These are phyloP conservation scores for Drosophila aldrichi DNA, from an alignment of 2,888 invertebrate genomes.

Conservation along the genomic window DNA sequence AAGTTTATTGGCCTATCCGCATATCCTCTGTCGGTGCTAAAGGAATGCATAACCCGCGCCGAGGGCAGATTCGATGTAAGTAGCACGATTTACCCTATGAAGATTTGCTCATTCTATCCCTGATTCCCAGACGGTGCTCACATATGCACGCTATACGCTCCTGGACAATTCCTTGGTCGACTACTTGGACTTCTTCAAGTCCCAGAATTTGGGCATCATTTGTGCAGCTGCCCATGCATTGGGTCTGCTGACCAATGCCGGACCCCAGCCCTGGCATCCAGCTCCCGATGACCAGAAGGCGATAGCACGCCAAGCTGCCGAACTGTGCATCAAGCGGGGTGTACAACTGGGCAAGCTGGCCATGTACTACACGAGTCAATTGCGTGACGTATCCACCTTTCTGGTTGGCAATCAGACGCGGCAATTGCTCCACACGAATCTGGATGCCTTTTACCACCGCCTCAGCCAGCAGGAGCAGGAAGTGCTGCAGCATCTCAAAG, in stretches of 20 bases:
- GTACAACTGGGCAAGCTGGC: constrained; percentile 91
- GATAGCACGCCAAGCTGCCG: constrained; percentile 86
- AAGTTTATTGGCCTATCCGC: constrained; percentile 94
- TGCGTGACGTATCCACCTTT: constrained; percentile 89
- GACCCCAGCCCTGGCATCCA: constrained; percentile 93
- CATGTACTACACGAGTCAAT: constrained; percentile 88
- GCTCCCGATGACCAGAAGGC: constrained; percentile 87
- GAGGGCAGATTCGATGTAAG: constrained; percentile 84
- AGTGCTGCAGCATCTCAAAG: constrained; percentile 88
- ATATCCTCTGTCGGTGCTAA: constrained; percentile 92
- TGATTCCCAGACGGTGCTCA: constrained; percentile 85
- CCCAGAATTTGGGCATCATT: constrained; percentile 90
- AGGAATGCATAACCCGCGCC: constrained; percentile 90
- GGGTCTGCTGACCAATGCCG: constrained; percentile 92
- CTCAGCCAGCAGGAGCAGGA: constrained; percentile 88
- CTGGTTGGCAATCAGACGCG: constrained; percentile 91
- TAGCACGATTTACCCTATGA: background rate
- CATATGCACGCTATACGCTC: constrained; percentile 92
- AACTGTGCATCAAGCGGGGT: constrained; percentile 88
- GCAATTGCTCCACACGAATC: constrained; percentile 88
- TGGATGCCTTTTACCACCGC: constrained; percentile 88
- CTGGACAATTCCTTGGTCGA: constrained; percentile 91
- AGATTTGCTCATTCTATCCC: background rate
- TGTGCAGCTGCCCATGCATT: constrained; percentile 93
- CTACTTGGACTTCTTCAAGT: constrained; percentile 88